Percentiles rank a stretch among this genome's conserved stretches.
phyloP scores from a whole-genome alignment of 2,113 vertebrate species.

The Strigops habroptila region DNA sequence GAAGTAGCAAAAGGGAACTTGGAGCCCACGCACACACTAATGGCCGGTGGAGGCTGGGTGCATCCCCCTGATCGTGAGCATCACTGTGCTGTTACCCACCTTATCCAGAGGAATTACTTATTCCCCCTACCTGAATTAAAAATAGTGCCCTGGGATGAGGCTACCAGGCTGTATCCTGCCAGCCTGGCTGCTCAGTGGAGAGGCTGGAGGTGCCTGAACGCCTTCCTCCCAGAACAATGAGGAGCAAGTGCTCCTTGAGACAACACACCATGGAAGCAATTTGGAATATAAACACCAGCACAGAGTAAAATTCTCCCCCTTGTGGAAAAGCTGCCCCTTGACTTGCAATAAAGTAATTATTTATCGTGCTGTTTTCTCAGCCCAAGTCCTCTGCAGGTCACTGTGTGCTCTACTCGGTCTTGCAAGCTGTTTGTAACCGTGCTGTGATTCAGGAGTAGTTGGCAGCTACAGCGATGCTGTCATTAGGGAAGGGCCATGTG shows the following conservation, averaged over 20 bases:
- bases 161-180: neutral
- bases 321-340: neutral
- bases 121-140: neutral
- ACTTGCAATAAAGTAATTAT: neutral
- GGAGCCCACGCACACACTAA: accelerated
- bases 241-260: neutral
- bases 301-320: neutral
- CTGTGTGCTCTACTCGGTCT: accelerated
- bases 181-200: neutral
- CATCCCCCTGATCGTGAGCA: neutral
- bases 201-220: neutral
- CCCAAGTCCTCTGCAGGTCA: neutral
- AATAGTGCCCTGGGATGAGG: neutral
- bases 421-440: accelerated
- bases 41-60: neutral
- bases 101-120: neutral
- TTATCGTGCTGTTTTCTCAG: neutral
- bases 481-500: neutral
- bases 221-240: neutral
- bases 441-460: neutral
- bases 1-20: neutral
- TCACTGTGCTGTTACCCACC: neutral
- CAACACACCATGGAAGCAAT: accelerated
- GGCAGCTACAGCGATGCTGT: neutral
- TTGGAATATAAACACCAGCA: neutral